Evolutionary conservation across 2,797 vertebrate species (phyloP), one percentile per base, ranked within the genome.

Genomic region (Melanotaenia pygmaea): DNA sequence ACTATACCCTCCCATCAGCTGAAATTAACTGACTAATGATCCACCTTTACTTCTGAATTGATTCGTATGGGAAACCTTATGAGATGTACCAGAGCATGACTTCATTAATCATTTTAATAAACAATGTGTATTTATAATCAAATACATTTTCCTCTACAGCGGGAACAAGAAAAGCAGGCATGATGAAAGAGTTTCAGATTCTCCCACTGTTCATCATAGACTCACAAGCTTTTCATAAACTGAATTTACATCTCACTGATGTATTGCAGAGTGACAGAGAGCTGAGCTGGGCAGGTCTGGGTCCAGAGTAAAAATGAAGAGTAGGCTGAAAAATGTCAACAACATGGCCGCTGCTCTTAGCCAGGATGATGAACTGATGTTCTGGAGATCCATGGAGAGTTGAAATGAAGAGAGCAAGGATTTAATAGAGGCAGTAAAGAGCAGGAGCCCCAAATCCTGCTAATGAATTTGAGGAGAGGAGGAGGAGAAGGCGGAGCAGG

Each of bases 341-440:
- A 59, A 61, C 47, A 40, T 65, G 47, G 64, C 82, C 32, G 59
- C 4, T 10, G 59, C 73, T 82, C 75, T 90, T 78, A 76, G 82
- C 74, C 73, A 32, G 5, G 69, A 91, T 88, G 88, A 91, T 86
- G 77, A 83, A 89, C 72, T 65, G 80, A 77, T 1, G 37, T 68
- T 37, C 60, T 81, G 40, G 2, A 20, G 9, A 63, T 80, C 83
- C 74, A 63, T 22, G 70, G 78, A 85, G 83, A 75, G 76, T 73
- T 78, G 67, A 75, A 70, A 67, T 77, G 83, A 80, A 67, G 76
- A 84, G 81, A 81, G 80, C 62, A 30, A 74, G 71, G 87, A 86
- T 92, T 90, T 92, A 91, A 91, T 91, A 86, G 84, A 87, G 83
- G 86, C 80, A 76, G 79, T 90, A 87, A 91, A 90, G 85, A 83